Base-by-base conservation (phyloP, 2,797 vertebrate genomes). In the Leuciscus waleckii region DNA sequence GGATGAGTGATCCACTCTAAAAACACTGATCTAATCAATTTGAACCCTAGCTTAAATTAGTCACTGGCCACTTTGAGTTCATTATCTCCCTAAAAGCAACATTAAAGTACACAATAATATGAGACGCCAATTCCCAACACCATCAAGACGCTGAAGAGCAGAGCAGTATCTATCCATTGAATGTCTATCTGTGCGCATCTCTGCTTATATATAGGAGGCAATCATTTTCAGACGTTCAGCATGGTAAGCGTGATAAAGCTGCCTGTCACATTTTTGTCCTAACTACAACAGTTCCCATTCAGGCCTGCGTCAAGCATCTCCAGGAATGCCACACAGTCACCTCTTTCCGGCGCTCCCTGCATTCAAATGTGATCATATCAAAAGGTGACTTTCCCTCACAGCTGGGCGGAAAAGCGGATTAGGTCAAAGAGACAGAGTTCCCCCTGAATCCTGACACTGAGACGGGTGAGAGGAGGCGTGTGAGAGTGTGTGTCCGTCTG, bases 351-450 rank as follows among this genome's bases (percentile, higher is more conserved):
- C 95, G 96, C 96, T 95, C 94, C 97, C 96, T 97, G 96, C 96
- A 98, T 98, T 96, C 96, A 97, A 98, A 98, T 97, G 96, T 95
- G 95, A 95, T 94, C 93, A 90, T 95, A 96, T 85, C 83, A 75
- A 95, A 96, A 96, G 94, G 95, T 97, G 95, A 96, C 95, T 95
- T 92, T 88, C 91, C 94, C 94, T 93, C 92, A 94, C 96, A 96
- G 94, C 95, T 95, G 95, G 94, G 93, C 95, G 94, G 95, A 97
- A 96, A 96, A 97, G 93, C 83, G 93, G 97, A 97, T 97, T 97
- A 97, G 95, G 95, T 96, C 92, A 93, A 94, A 95, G 94, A 94
- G 95, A 93, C 93, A 93, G 94, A 92, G 93, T 94, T 94, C 29
- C 92, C 89, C 88, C 91, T 93, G 93, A 93, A 93, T 89, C 92